Percentiles rank a stretch among this genome's conserved stretches.
Conservation (phyloP, 2,888 invertebrate species). For the Papilio demoleus region DNA sequence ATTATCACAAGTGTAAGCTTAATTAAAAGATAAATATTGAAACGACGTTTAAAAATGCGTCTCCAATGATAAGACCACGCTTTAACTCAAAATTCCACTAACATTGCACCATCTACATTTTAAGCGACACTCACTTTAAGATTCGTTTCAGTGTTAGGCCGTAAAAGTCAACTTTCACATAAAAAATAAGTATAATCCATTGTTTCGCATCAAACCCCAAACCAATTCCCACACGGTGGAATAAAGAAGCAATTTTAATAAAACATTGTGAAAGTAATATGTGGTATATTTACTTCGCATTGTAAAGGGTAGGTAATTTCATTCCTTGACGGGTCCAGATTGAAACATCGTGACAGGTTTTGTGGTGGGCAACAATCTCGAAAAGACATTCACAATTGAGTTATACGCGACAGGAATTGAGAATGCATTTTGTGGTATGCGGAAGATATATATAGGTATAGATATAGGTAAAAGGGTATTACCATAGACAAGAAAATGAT, state of each 20-base stretch:
- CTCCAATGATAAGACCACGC: too few relatives aligned
- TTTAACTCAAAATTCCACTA: too few relatives aligned
- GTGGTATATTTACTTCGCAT: not conserved
- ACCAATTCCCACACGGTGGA: constrained; percentile 8
- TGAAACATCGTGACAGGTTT: constrained; percentile 29
- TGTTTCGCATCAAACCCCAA: not conserved
- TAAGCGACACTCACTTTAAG: too few relatives aligned
- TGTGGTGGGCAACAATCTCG: constrained; percentile 6
- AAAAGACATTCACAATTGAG: constrained; percentile 4
- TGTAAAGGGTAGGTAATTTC: constrained; percentile 17
- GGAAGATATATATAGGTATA: constrained; percentile 18
- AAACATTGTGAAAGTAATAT: not conserved
- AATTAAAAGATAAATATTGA: too few relatives aligned
- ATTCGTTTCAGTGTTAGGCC: too few relatives aligned
- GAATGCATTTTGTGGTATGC: constrained; percentile 5
- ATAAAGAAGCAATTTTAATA: constrained; percentile 8
- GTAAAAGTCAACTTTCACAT: constrained; percentile 11
- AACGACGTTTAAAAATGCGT: too few relatives aligned
- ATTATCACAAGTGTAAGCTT: too few relatives aligned
- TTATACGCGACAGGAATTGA: constrained; percentile 14
- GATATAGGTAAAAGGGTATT: not conserved
- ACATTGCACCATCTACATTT: too few relatives aligned
- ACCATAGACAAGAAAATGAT: not conserved
- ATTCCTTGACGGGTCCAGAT: constrained; percentile 1
- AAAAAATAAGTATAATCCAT: not conserved